Base-by-base conservation (phyloP, 2,888 invertebrate species). In the Oxycera nigricornis region DNA sequence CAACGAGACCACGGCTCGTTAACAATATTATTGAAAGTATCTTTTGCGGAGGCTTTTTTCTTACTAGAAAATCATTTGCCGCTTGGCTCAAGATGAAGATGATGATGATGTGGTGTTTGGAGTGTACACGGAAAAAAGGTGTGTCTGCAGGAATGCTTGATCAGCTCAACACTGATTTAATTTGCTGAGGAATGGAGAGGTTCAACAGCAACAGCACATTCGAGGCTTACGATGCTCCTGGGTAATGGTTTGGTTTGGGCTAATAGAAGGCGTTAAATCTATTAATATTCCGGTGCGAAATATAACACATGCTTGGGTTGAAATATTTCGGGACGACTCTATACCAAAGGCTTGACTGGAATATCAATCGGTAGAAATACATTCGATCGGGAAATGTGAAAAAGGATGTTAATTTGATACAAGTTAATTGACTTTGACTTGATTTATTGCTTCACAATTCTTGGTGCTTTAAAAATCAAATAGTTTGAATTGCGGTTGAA, bases 271-370 rank as follows among this genome's bases (percentile, higher is more conserved):
- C 65, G 65, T 35, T 22, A 39, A 65, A 41, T 65, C 65, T 65
- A 41, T 65, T 65, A 65, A 41, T 65, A 65, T 41, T 65, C 65
- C 14, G 39, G 65, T 65, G 65, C 39, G 65, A 65, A 65, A 65
- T 65, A 24, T 65, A 41, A 65, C 65, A 65, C 65, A 65, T 65
- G 39, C 65, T 35, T 65, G 14, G 30, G 26, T 24, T 35, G 39
- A 65, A 22, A 65, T 65, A 65, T 65, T 65, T 46, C 17, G 3
- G n/a, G n/a, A n/a, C n/a, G n/a, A n/a, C n/a, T n/a, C n/a, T n/a
- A n/a, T n/a, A n/a, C n/a, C n/a, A n/a, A 46, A 46, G 17, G 35
- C 35, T 6, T 35, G 35, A 35, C 6, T 35, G 46, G 46, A 46
- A 46, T n/a, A n/a, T n/a, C n/a, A n/a, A n/a, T n/a, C n/a, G n/a